These are phyloP conservation scores for Boulengeromyrus knoepffleri DNA, from an alignment of 2,113 vertebrate genomes.

Conservation along the genomic window DNA sequence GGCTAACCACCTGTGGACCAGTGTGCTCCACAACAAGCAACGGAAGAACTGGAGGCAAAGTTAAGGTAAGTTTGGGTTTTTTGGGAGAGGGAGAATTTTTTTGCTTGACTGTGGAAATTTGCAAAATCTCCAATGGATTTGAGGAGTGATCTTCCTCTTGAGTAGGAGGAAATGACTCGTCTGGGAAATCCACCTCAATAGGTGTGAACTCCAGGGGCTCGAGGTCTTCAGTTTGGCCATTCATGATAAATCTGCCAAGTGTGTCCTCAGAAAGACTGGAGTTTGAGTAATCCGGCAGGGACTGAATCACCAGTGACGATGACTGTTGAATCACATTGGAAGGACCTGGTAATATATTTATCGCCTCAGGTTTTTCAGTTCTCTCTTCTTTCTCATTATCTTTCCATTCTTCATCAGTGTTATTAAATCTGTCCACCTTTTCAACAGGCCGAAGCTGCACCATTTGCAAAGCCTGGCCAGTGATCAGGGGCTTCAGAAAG, in stretches of 20 bases:
- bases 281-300: constrained; percentile 35
- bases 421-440: constrained; percentile 41
- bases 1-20: neutral
- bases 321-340: constrained; percentile 36
- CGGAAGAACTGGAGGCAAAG: constrained; percentile 53
- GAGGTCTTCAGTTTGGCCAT: neutral
- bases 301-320: constrained; percentile 41
- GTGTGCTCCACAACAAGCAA: neutral
- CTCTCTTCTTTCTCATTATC: constrained; percentile 58
- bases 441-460: constrained; percentile 73
- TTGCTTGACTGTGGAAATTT: constrained; percentile 48
- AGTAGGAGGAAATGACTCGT: constrained; percentile 22
- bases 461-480: constrained; percentile 69
- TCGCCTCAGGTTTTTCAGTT: constrained; percentile 45
- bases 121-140: constrained; percentile 32
- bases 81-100: constrained; percentile 71
- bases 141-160: constrained; percentile 7
- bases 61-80: constrained; percentile 71
- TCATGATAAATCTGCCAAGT: neutral
- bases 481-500: constrained; percentile 65
- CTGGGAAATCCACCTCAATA: neutral
- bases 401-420: constrained; percentile 39
- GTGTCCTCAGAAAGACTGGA: neutral
- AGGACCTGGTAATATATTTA: neutral
- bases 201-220: neutral